phyloP scores from a whole-genome alignment of 2,797 vertebrate species.

The Parambassis ranga region DNA sequence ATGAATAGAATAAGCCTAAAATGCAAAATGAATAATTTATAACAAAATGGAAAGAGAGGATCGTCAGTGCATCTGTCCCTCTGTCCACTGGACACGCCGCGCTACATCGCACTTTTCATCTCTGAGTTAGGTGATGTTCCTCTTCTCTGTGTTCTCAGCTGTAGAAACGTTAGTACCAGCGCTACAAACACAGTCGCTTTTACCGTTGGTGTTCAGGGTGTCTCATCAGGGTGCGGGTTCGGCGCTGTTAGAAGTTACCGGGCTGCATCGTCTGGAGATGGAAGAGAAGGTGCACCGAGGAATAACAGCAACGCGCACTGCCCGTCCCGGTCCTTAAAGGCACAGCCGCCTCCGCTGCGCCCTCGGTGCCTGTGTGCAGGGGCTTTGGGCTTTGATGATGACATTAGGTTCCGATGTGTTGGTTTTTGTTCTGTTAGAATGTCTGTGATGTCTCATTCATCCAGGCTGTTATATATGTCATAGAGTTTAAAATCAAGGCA shows the following conservation, averaged over 20 bases:
- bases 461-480: too few relatives aligned
- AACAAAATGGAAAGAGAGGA: constrained; percentile 61
- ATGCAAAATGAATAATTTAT: constrained; percentile 60
- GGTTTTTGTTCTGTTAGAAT: too few relatives aligned
- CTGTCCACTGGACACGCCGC: neutral
- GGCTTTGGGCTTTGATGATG: too few relatives aligned
- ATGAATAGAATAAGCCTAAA: neutral
- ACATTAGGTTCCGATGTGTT: too few relatives aligned
- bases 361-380: too few relatives aligned
- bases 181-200: neutral
- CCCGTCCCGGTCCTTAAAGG: constrained; percentile 64
- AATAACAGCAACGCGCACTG: constrained; percentile 23
- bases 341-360: constrained; percentile 26
- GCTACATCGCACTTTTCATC: constrained; percentile 4
- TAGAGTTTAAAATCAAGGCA: too few relatives aligned
- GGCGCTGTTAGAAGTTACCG: constrained; percentile 14
- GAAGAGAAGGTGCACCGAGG: constrained; percentile 54
- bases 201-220: constrained; percentile 47
- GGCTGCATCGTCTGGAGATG: constrained; percentile 45
- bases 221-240: constrained; percentile 19
- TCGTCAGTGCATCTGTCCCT: neutral
- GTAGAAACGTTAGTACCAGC: neutral
- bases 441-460: too few relatives aligned
- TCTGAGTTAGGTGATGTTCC: neutral
- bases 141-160: neutral